Percentiles rank a stretch among this genome's conserved stretches.
Conservation (phyloP, 2,113 vertebrate genomes). For the Danio rerio region GRCz12tu NC_133186.1:22029501-22030000, state of each 20-base stretch:
- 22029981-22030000: no score
- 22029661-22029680: slow-evolving; percentile 52
- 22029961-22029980: no score
- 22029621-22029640: slow-evolving; percentile 77
- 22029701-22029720: not conserved
- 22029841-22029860: no score
- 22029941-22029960: no score
- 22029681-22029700: not conserved
- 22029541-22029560: slow-evolving; percentile 55
- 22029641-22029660: not conserved
- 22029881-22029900: no score
- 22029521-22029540: not conserved
- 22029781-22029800: no score
- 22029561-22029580: slow-evolving; percentile 32
- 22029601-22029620: not conserved
- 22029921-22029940: no score
- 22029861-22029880: no score
- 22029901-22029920: no score
- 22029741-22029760: not conserved
- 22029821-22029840: no score
- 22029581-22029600: not conserved
- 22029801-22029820: no score
- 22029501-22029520: not conserved
- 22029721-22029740: no score
- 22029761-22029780: not conserved